phyloP scores from a whole-genome alignment of 1,140 invertebrate species.

The Chymomyza costata region DNA sequence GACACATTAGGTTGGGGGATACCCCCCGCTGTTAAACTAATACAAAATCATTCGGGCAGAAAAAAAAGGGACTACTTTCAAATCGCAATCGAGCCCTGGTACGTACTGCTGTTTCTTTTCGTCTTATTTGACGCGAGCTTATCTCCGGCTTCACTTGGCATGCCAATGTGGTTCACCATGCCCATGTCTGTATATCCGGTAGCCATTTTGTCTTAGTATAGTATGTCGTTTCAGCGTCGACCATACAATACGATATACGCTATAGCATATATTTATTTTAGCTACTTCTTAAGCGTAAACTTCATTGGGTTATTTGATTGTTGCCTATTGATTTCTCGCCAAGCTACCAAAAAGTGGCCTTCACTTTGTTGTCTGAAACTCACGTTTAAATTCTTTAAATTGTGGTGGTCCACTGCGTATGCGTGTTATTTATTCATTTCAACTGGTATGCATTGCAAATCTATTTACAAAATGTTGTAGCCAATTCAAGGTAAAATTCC shows the following conservation, averaged over 20 bases:
- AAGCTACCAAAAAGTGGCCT: neutral
- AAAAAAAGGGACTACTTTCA: constrained; percentile 40
- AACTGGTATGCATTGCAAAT: too few relatives aligned
- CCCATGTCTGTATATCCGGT: too few relatives aligned
- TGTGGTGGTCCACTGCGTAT: constrained; percentile 5
- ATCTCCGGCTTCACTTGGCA: constrained; percentile 4
- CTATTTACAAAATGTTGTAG: too few relatives aligned
- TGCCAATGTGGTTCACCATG: neutral
- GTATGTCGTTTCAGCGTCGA: constrained; percentile 43
- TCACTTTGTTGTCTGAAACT: too few relatives aligned
- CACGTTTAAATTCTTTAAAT: too few relatives aligned
- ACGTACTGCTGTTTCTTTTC: constrained; percentile 5
- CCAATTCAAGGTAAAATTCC: too few relatives aligned
- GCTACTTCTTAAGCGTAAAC: too few relatives aligned
- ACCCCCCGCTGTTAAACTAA: constrained; percentile 22
- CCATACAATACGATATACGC: too few relatives aligned
- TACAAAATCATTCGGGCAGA: constrained; percentile 45
- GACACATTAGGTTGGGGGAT: neutral
- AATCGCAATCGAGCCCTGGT: constrained; percentile 42
- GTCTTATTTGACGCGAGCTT: constrained; percentile 12
- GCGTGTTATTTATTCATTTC: constrained; percentile 56
- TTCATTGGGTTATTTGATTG: neutral
- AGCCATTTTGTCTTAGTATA: constrained; percentile 10
- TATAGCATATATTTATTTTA: too few relatives aligned
- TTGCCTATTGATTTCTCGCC: constrained; percentile 33